Conservation (phyloP, 2,888 invertebrate species). For the Mesochorus sp. region DNA sequence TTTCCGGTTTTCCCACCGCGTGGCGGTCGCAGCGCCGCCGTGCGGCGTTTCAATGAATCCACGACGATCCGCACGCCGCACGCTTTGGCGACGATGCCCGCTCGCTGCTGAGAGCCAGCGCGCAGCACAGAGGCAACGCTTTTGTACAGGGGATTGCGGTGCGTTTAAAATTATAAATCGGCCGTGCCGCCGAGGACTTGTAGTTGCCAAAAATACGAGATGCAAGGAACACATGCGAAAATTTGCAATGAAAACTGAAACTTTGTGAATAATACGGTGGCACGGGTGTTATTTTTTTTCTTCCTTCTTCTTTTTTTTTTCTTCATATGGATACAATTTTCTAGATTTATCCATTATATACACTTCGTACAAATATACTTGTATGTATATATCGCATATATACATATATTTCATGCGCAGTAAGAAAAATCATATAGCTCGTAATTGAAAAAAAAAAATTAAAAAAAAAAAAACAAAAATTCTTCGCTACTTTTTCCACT, state of each 20-base stretch:
- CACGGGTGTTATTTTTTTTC: not conserved
- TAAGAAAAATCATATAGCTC: constrained; percentile 28
- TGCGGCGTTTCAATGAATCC: constrained; percentile 63
- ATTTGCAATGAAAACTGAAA: constrained; percentile 64
- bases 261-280: constrained; percentile 44
- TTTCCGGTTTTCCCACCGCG: constrained; percentile 84
- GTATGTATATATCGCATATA: constrained; percentile 5
- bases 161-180: constrained; percentile 72
- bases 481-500: constrained; percentile 36
- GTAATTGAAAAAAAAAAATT: not conserved
- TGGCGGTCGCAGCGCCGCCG: constrained; percentile 68
- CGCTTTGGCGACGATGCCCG: not conserved
- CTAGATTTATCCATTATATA: constrained; percentile 4
- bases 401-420: constrained; percentile 45
- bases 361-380: constrained; percentile 24
- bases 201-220: constrained; percentile 70
- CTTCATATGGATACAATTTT: constrained; percentile 16
- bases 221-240: constrained; percentile 66
- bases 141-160: constrained; percentile 58
- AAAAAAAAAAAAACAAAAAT: too few species aligned
- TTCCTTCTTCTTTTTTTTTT: not conserved
- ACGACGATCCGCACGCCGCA: not conserved
- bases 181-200: constrained; percentile 65
- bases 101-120: not conserved
- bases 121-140: constrained; percentile 29